phyloP scores from a whole-genome alignment of 2,888 invertebrate genomes.

The Biston betularia region DNA sequence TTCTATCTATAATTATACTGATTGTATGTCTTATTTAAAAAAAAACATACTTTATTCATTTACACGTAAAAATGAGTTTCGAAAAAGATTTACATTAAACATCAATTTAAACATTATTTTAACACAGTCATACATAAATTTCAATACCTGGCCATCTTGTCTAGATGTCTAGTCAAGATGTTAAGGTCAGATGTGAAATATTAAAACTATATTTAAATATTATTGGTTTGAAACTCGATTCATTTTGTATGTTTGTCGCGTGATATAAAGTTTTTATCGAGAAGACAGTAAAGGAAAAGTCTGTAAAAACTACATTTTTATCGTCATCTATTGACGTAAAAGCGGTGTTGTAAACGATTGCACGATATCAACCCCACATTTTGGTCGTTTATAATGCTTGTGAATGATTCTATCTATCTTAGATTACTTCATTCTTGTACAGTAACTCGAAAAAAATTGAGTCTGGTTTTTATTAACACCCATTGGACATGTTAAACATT shows the following conservation, averaged over 20 bases:
- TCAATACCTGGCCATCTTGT: conserved; percentile 10
- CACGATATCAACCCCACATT: conserved; percentile 1
- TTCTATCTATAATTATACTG: conserved; percentile 28
- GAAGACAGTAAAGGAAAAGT: conserved; percentile 6
- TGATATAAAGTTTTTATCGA: conserved; percentile 19
- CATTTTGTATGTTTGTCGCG: conserved; percentile 17
- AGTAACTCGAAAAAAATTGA: too few relatives aligned
- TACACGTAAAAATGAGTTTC: conserved; percentile 7
- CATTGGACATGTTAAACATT: too few relatives aligned
- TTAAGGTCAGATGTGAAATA: conserved; percentile 1
- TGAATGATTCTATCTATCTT: neutral
- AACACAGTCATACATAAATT: conserved; percentile 13
- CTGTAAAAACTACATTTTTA: neutral
- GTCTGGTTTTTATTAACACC: too few relatives aligned
- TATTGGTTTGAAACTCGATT: conserved; percentile 6
- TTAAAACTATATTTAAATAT: conserved; percentile 3
- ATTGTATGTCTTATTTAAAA: conserved; percentile 26
- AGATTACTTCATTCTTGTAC: neutral
- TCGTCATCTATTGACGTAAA: neutral
- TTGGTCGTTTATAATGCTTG: neutral
- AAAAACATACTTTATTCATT: conserved; percentile 23
- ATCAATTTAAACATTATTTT: conserved; percentile 7
- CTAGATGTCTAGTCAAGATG: conserved; percentile 6
- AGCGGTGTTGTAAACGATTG: neutral
- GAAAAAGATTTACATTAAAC: conserved; percentile 11